phyloP scores from a whole-genome alignment of 2,888 invertebrate genomes.

The Zootermopsis nevadensis region DNA sequence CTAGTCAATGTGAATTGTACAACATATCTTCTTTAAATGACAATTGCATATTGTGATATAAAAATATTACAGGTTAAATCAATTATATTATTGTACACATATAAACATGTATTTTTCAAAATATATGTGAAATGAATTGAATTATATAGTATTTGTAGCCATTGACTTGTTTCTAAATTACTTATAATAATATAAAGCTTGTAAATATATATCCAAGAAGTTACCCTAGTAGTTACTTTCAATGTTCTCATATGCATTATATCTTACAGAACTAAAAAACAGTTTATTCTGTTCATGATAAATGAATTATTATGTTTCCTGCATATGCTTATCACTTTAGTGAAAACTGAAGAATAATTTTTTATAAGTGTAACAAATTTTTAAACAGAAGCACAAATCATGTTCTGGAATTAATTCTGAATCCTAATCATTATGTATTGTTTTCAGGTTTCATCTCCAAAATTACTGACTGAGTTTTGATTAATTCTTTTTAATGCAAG shows the following conservation, averaged over 20 bases:
- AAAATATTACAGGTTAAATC: background rate
- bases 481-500: too few relatives aligned
- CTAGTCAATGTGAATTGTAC: background rate
- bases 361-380: too few relatives aligned
- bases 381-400: too few relatives aligned
- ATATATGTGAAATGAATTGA: background rate
- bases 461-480: too few relatives aligned
- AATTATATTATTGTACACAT: slow-evolving; percentile 19
- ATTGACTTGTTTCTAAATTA: slow-evolving; percentile 3
- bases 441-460: too few relatives aligned
- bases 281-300: background rate
- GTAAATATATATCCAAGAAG: background rate
- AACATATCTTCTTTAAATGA: slow-evolving; percentile 14
- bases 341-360: too few relatives aligned
- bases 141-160: background rate
- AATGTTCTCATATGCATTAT: background rate
- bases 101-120: background rate
- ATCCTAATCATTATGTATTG: background rate
- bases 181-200: background rate
- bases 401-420: background rate
- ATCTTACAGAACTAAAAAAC: background rate
- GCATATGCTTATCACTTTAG: too few relatives aligned
- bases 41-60: slow-evolving; percentile 20
- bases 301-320: too few relatives aligned
- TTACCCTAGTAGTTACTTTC: background rate